Conservation (phyloP, 2,113 vertebrate species). For the Atlantisia rogersi region DNA sequence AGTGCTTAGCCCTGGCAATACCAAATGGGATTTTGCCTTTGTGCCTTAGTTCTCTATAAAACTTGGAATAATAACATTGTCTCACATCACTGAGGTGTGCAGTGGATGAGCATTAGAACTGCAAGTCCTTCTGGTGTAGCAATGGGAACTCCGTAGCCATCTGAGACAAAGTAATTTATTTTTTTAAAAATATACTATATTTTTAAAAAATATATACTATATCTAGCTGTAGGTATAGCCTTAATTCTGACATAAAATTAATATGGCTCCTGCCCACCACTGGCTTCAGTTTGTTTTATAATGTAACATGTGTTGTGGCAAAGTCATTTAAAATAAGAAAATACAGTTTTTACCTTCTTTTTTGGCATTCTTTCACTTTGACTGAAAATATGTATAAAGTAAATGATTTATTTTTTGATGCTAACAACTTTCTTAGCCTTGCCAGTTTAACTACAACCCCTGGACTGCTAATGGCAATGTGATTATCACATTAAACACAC, state of each 20-base stretch:
- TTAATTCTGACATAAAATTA: background rate
- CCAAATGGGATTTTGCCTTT: background rate
- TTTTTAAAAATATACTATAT: background rate
- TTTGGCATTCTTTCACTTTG: background rate
- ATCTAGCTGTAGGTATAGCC: background rate
- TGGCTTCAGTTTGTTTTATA: background rate
- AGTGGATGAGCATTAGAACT: background rate
- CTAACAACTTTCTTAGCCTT: background rate
- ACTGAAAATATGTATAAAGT: background rate
- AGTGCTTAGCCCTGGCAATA: background rate
- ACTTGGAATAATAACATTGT: rapidly evolving
- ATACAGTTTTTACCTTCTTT: background rate
- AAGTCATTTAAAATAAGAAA: background rate
- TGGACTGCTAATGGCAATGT: background rate
- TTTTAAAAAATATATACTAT: no score
- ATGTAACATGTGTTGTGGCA: rapidly evolving
- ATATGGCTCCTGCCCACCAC: background rate
- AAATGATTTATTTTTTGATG: background rate
- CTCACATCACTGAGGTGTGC: background rate
- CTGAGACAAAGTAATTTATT: background rate
- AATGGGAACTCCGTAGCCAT: background rate
- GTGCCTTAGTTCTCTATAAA: background rate
- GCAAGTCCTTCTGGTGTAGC: background rate
- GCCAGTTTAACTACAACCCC: background rate
- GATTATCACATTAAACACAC: background rate